phyloP scores from a whole-genome alignment of 2,888 invertebrate genomes.

The Lacanobia wlatinum region DNA sequence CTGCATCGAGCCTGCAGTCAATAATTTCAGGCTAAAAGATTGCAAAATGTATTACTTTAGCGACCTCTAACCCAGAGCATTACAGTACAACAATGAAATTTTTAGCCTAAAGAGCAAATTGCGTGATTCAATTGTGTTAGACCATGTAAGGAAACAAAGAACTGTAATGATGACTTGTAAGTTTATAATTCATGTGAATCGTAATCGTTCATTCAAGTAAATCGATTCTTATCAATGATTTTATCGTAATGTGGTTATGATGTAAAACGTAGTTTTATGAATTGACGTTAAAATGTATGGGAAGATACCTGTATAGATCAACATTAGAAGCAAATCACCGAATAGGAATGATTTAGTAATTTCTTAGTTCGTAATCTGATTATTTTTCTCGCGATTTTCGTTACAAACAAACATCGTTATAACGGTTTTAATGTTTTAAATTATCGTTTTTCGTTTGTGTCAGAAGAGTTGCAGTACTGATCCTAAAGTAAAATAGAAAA shows the following conservation, averaged over 20 bases:
- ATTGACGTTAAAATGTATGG: background rate
- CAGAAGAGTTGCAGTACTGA: too few relatives aligned
- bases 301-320: too few relatives aligned
- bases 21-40: conserved; percentile 19
- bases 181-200: conserved; percentile 38
- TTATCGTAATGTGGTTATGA: conserved; percentile 9
- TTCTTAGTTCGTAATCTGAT: too few relatives aligned
- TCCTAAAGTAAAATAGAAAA: too few relatives aligned
- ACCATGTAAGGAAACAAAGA: conserved; percentile 50
- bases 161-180: conserved; percentile 47
- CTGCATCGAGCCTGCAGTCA: too few relatives aligned
- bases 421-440: too few relatives aligned
- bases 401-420: too few relatives aligned
- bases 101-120: conserved; percentile 59
- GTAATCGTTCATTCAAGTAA: conserved; percentile 23
- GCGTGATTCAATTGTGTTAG: conserved; percentile 60
- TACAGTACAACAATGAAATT: conserved; percentile 40
- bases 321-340: too few relatives aligned
- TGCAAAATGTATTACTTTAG: conserved; percentile 30
- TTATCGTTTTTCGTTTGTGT: too few relatives aligned
- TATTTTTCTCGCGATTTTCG: too few relatives aligned
- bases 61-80: conserved; percentile 46
- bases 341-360: too few relatives aligned
- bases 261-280: background rate
- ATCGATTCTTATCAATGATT: conserved; percentile 38